Evolutionary conservation across 1,140 invertebrate species (phyloP), one percentile per base, ranked within the genome.

Genomic region (Ridgeia piscesae): DNA sequence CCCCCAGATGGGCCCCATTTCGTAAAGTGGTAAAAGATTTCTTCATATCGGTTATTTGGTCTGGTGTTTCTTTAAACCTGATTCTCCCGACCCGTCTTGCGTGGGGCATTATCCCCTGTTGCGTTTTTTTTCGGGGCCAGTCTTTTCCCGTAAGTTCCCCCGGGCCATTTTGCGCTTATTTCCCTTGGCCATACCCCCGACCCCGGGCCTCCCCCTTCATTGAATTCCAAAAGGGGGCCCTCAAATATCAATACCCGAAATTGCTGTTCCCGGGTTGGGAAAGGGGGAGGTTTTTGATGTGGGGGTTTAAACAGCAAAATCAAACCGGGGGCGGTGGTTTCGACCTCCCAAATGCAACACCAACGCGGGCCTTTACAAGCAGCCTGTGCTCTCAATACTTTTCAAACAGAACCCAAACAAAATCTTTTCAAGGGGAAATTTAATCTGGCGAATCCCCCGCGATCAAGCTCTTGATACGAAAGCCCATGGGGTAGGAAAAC

Each of bases 301-400:
- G 58, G 92, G 93, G 35, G 50, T 92, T 50, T 35, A 17, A 96
- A 99, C 98, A n/a, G 98, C 98, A 97, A 99, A 99, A 96, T 99
- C 99, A 31, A 98, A 98, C 91, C 98, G 96, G 0, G 99, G 95
- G 91, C 98, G 96, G 92, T 98, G 97, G 89, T 99, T 98, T 0
- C 98, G 97, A 0, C 98, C 99, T 31, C 98, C n/a, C 98, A 0
- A 99, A 96, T 8, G 98, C 98, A 95, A 98, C 98, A 0, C 99
- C 99, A n/a, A 94, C 99, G 97, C 99, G 99, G 99, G 95, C 99
- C 98, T 95, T 99, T 99, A 0, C 99, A 98, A 89, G 99, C 99
- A 35, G 98, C 98, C 94, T 98, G 98, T 6, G 99, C 99, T 92
- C 98, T 99, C 98, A 94, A 99, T 98, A 0, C 98, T 99, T 95